Evolutionary conservation across 1,140 invertebrate genomes (phyloP), one percentile per base, ranked within the genome.

Genomic region (Drosophila insularis): DNA sequence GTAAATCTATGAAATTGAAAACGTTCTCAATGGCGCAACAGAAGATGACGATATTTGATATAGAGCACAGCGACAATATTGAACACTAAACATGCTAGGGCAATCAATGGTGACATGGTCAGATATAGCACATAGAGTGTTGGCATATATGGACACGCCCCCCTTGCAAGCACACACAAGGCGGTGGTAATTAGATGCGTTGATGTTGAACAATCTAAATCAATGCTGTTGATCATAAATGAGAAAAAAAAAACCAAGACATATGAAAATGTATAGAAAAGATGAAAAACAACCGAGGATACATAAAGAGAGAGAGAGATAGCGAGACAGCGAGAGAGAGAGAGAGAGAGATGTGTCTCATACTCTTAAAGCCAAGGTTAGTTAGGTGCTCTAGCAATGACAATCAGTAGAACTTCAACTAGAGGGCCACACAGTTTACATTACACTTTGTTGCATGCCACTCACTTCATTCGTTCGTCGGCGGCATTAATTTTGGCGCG

Each of bases 401-500:
- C 19, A 50, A 50, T 50, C 4, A 37, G 58, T 39, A 13, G 11
- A 8, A 17, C 17, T 54, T n/a, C 37, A 43, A n/a, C 27, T 1
- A n/a, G 35, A 17, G 37, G 40, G n/a, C n/a, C 35, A 53, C 10
- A 43, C 17, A 60, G 5, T 46, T 21, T 50, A 10, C 8, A 35
- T 13, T 37, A 32, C 46, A 21, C 17, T 50, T 11, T 7, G 27
- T 27, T 21, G 10, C n/a, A 58, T 19, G 32, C n/a, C 46, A 90
- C 89, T 91, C 71, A 92, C 91, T 89, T 91, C 55, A 92, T 78
- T 81, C 81, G 84, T 67, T 89, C 90, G 68, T 93, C 93, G 60
- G 93, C 80, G 59, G 91, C 92, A 61, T 92, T 91, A 59, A 93
- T 90, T 90, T 93, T 93, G 21, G 87, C 77, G 60, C 92, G 87